These are phyloP conservation scores for Scelioninae gen. 1 DNA, from an alignment of 2,888 invertebrate genomes.

Conservation along the genomic window DNA sequence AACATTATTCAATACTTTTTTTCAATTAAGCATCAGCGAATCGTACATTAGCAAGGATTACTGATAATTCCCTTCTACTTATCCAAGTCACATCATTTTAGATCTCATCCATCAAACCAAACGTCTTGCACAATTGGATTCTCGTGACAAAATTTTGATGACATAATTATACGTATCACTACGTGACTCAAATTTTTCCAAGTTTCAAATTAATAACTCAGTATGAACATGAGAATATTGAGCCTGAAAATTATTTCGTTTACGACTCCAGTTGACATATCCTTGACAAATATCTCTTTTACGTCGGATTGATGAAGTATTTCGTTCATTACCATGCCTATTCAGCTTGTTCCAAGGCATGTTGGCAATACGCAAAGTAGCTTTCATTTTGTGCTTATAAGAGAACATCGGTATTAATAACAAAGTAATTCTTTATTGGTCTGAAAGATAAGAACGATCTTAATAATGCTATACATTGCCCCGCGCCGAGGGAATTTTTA, in stretches of 20 bases:
- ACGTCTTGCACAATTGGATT: conserved; percentile 7
- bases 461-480: conserved; percentile 82
- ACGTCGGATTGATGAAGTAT: conserved; percentile 44
- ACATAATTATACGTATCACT: conserved; percentile 16
- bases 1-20: too few species aligned
- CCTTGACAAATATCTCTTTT: conserved; percentile 61
- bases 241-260: conserved; percentile 40
- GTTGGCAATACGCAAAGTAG: conserved; percentile 60
- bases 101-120: conserved; percentile 14
- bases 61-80: background rate
- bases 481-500: conserved; percentile 80
- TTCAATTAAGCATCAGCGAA: background rate
- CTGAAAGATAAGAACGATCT: conserved; percentile 81
- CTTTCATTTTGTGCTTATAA: conserved; percentile 70
- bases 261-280: conserved; percentile 47
- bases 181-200: conserved; percentile 12
- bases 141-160: background rate
- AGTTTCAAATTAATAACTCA: conserved; percentile 26
- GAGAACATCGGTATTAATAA: conserved; percentile 81
- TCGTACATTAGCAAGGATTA: background rate
- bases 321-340: conserved; percentile 53
- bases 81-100: conserved; percentile 9
- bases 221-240: conserved; percentile 20
- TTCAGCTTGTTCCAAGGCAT: conserved; percentile 37
- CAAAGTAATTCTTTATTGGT: conserved; percentile 82